Evolutionary conservation across 2,113 vertebrate species (phyloP).

Genomic region (Heliornis fulica): DNA sequence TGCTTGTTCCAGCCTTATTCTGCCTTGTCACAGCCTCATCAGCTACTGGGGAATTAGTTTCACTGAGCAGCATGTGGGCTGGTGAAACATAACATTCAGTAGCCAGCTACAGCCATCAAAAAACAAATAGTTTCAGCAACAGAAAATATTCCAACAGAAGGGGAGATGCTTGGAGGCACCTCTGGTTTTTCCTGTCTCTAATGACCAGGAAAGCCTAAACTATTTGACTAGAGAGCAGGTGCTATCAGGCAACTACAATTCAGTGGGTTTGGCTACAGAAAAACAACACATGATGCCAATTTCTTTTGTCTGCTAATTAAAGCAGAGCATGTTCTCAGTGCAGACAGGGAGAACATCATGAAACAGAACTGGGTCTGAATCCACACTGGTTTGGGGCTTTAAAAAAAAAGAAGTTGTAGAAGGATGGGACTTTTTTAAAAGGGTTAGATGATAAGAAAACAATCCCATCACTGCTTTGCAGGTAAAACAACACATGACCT

Average conservation of each 20-base stretch:
- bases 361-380: neutral
- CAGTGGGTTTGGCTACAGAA: neutral
- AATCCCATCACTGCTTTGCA: neutral
- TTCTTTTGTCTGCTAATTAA: neutral
- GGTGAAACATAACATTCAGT: neutral
- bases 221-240: neutral
- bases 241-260: neutral
- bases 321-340: neutral
- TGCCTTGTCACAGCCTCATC: fast-evolving
- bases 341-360: neutral
- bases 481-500: neutral
- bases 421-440: neutral
- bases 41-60: neutral
- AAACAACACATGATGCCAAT: neutral
- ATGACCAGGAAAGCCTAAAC: neutral
- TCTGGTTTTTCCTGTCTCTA: neutral
- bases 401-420: neutral
- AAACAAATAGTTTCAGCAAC: neutral
- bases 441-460: neutral
- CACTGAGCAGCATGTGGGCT: neutral
- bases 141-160: neutral
- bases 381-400: neutral
- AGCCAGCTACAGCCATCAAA: neutral
- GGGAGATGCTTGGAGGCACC: neutral
- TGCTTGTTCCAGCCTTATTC: neutral